Evolutionary conservation across 2,797 vertebrate species (phyloP).

Genomic region (Potorous gilbertii): DNA sequence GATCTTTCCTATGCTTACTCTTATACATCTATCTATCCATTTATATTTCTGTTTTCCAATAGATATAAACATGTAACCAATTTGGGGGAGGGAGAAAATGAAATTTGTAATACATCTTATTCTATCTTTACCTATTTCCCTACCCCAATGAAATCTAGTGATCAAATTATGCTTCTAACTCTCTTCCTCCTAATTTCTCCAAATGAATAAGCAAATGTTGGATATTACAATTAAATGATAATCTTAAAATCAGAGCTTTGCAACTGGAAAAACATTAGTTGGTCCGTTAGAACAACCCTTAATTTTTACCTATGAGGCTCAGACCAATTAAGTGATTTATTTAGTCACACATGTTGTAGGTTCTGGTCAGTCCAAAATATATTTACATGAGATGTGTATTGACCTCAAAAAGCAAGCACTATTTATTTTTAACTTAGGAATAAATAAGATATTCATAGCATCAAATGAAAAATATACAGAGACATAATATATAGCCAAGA

Average conservation of each 20-base stretch:
- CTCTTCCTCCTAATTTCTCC: background rate
- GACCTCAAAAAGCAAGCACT: background rate
- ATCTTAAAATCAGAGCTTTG: slow-evolving; percentile 19
- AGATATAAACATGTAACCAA: background rate
- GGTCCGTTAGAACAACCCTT: background rate
- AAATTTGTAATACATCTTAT: background rate
- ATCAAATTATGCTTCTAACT: slow-evolving; percentile 31
- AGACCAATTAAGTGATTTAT: background rate
- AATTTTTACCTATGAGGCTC: background rate
- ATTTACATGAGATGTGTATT: background rate
- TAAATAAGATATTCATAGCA: background rate
- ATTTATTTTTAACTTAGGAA: background rate
- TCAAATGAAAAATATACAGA: background rate
- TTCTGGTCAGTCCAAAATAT: background rate
- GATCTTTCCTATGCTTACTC: slow-evolving; percentile 13
- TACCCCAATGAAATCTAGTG: slow-evolving; percentile 35
- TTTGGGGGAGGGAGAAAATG: background rate
- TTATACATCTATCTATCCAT: slow-evolving; percentile 10
- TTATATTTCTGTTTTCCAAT: slow-evolving; percentile 23
- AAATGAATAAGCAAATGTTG: slow-evolving; percentile 6
- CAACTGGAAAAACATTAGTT: slow-evolving; percentile 29
- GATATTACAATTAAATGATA: slow-evolving; percentile 46
- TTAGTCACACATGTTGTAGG: background rate
- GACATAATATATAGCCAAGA: background rate
- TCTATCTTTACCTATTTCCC: slow-evolving; percentile 11